A percentile compares a stretch with the other conserved stretches of the same genome.
These are phyloP conservation scores for Antheraea pernyi DNA, from an alignment of 1,140 invertebrate species.

Conservation along the genomic window DNA sequence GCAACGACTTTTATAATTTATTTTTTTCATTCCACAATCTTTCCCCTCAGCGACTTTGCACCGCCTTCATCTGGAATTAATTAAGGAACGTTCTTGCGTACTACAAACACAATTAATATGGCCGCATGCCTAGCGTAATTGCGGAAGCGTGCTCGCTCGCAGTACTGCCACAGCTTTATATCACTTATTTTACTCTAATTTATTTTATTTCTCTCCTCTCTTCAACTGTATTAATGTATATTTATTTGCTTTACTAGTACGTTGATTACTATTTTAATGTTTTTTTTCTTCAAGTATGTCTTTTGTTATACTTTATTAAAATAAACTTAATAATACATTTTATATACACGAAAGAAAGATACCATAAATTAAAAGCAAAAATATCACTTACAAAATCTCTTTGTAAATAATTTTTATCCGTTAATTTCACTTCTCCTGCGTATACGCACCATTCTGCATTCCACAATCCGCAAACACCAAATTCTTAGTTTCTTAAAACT, in stretches of 20 bases:
- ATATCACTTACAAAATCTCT: too few relatives aligned
- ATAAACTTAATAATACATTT: too few relatives aligned
- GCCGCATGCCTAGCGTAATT: conserved; percentile 23
- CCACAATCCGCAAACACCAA: too few relatives aligned
- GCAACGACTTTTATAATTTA: background rate
- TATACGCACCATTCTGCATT: too few relatives aligned
- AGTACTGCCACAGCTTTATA: background rate
- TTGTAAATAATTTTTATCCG: too few relatives aligned
- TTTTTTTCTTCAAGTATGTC: background rate
- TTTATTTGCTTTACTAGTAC: background rate
- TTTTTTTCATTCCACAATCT: background rate
- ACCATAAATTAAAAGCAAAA: too few relatives aligned
- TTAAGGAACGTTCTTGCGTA: conserved; percentile 28
- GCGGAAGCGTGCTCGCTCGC: conserved; percentile 16
- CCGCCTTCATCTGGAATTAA: conserved; percentile 27
- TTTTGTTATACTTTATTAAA: too few relatives aligned
- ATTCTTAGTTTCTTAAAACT: too few relatives aligned
- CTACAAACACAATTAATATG: conserved; percentile 27
- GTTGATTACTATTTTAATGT: background rate
- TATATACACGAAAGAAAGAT: too few relatives aligned
- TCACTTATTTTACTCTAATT: conserved; percentile 13
- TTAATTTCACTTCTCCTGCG: too few relatives aligned
- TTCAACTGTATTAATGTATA: background rate
- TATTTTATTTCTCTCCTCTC: background rate
- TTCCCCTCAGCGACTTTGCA: background rate